These are phyloP conservation scores for Lagopus leucura DNA, from an alignment of 2,113 vertebrate species.

Conservation along the genomic window DNA sequence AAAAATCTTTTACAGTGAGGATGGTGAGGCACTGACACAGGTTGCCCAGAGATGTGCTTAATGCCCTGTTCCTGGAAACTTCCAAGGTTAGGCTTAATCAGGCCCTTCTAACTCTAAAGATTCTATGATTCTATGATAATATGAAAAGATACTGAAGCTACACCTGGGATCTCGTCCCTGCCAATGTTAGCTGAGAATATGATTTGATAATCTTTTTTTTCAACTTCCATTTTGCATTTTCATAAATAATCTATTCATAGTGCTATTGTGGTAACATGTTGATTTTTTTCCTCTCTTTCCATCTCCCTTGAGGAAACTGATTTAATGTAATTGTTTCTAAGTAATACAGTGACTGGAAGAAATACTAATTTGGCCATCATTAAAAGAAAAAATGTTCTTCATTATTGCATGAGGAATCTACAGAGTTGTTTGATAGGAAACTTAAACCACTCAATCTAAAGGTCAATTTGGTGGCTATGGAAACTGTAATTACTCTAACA, in stretches of 20 bases:
- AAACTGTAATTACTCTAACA: conserved; percentile 31
- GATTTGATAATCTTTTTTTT: neutral
- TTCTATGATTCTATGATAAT: neutral
- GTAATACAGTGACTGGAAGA: neutral
- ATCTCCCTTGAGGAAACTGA: neutral
- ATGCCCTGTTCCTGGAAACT: too few relatives aligned
- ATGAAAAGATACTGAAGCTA: neutral
- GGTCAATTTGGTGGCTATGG: conserved; percentile 44
- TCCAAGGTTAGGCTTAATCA: too few relatives aligned
- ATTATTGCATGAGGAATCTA: conserved; percentile 16
- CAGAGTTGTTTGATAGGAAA: conserved; percentile 11
- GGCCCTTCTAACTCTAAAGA: too few relatives aligned
- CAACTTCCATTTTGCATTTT: neutral
- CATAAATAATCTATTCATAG: neutral
- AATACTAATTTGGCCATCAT: neutral
- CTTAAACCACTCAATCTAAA: conserved; percentile 28
- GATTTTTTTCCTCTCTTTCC: neutral
- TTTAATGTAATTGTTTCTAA: neutral
- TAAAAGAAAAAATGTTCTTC: conserved; percentile 5
- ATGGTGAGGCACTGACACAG: too few relatives aligned
- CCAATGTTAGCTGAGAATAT: neutral
- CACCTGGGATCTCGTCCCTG: neutral
- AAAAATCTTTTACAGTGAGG: too few relatives aligned
- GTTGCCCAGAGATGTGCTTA: too few relatives aligned
- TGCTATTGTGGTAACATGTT: neutral